Evolutionary conservation across 2,113 vertebrate genomes (phyloP), one percentile per base, ranked within the genome.

Genomic region (Echinops telfairi): DNA sequence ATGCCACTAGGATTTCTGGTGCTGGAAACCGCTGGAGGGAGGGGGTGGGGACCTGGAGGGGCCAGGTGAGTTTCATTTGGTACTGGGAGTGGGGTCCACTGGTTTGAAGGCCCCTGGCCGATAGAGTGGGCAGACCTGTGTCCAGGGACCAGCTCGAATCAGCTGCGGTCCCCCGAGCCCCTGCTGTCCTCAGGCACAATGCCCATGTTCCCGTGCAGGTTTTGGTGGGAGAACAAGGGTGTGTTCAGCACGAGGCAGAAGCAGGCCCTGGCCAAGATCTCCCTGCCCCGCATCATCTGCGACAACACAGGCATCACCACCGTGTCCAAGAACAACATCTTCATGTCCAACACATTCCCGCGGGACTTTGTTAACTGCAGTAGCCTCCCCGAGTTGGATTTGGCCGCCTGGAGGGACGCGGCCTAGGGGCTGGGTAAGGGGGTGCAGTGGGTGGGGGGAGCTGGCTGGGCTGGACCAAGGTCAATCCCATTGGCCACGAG

Each of bases 241-340:
- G 97, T 99, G 85, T 99, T 99, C 97, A 98, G 97, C 91, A 58
- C 6, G 0, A 17, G 82, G 68, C 99, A 99, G 96, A 97, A 93
- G 95, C 88, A 27, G 73, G 96, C 97, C 10, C 97, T 99, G 80
- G 97, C 94, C 22, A 78, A 3, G 4, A 97, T 98, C 85, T 98
- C 98, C 77, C 96, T 99, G 92, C 98, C 99, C n/a, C 98, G 98
- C 19, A 98, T 99, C 96, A 99, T 99, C 95, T 99, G 99, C 60
- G 99, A 99, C 97, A 99, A 99, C 97, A 99, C 98, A 3, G 98
- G 97, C 95, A 98, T 99, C 96, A 95, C 92, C 23, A 96, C 94
- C 0, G 98, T 99, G 79, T 98, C 99, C 19, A 95, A 89, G 3
- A 97, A 99, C 97, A 97, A 99, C 96, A 98, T 98, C 17, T 99